Percentiles rank a stretch among this genome's conserved stretches.
Evolutionary conservation across 1,140 invertebrate species (phyloP).

Genomic region (Drosophila hydei): DNA sequence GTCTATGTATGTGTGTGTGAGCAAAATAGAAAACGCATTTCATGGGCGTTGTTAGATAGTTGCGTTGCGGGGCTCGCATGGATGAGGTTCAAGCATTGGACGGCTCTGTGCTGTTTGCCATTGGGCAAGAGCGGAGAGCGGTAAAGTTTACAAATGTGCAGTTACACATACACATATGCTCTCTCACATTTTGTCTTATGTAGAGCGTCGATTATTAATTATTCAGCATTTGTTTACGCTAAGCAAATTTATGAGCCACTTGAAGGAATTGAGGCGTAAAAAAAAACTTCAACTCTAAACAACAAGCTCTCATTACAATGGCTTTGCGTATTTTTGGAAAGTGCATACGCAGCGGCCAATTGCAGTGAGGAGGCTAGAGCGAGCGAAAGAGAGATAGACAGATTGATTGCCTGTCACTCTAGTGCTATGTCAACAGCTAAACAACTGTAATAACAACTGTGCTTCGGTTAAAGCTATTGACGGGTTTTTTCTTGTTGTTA

Average conservation of each 20-base stretch:
- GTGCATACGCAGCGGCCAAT: slow-evolving; percentile 39
- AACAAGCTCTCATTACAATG: slow-evolving; percentile 19
- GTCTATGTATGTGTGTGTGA: slow-evolving; percentile 27
- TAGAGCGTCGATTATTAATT: slow-evolving; percentile 14
- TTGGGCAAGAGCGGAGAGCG: slow-evolving; percentile 9
- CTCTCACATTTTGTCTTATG: background rate
- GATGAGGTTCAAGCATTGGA: background rate
- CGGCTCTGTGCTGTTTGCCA: slow-evolving; percentile 9
- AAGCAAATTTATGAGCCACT: slow-evolving; percentile 13
- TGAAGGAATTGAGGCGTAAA: slow-evolving; percentile 7
- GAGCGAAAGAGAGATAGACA: background rate
- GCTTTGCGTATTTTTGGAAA: slow-evolving; percentile 15
- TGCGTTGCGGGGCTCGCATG: background rate
- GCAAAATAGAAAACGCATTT: slow-evolving; percentile 55
- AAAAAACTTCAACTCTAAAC: slow-evolving; percentile 2
- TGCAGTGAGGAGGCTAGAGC: background rate
- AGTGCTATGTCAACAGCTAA: slow-evolving; percentile 14
- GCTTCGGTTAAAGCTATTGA: slow-evolving; percentile 19
- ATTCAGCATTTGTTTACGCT: slow-evolving; percentile 26
- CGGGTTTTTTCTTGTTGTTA: slow-evolving; percentile 28
- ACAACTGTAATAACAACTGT: slow-evolving; percentile 51
- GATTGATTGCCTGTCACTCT: background rate
- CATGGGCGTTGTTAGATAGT: slow-evolving; percentile 26
- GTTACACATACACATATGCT: background rate
- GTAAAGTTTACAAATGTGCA: background rate